A percentile compares a stretch with the other conserved stretches of the same genome.
phyloP scores from a whole-genome alignment of 2,797 vertebrate genomes.

The Echeneis naucrates region DNA sequence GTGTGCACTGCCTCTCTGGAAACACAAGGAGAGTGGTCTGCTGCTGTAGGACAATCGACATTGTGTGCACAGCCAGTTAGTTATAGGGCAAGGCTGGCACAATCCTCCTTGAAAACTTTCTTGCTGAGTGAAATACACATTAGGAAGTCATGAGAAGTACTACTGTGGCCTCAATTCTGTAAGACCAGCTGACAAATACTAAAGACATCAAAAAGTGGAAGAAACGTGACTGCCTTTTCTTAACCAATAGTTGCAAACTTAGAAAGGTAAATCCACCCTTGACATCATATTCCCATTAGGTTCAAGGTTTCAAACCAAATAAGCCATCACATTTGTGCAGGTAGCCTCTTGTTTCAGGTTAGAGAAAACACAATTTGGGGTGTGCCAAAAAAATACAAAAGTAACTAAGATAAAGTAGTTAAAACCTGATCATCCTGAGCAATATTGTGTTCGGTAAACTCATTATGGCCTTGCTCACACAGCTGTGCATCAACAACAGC shows the following conservation, averaged over 20 bases:
- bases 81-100: not conserved
- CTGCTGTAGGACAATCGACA: not conserved
- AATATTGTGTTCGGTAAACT: not conserved
- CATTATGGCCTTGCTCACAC: not conserved
- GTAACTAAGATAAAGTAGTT: not conserved
- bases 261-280: constrained; percentile 59
- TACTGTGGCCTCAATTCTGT: constrained; percentile 1
- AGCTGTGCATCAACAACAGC: not conserved
- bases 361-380: not conserved
- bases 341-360: not conserved
- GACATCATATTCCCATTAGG: constrained; percentile 10
- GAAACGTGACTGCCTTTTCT: not conserved
- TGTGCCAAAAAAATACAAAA: not conserved
- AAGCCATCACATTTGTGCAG: not conserved
- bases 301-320: not conserved
- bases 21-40: constrained; percentile 4
- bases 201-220: constrained; percentile 11
- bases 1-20: constrained; percentile 1
- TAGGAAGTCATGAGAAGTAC: constrained; percentile 6
- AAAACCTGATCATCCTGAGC: not conserved
- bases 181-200: constrained; percentile 6
- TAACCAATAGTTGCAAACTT: constrained; percentile 2
- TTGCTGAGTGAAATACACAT: constrained; percentile 7
- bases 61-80: not conserved
- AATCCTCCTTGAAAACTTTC: not conserved